Evolutionary conservation across 2,797 vertebrate genomes (phyloP).

Genomic region (Anisognathus igniventris): DNA sequence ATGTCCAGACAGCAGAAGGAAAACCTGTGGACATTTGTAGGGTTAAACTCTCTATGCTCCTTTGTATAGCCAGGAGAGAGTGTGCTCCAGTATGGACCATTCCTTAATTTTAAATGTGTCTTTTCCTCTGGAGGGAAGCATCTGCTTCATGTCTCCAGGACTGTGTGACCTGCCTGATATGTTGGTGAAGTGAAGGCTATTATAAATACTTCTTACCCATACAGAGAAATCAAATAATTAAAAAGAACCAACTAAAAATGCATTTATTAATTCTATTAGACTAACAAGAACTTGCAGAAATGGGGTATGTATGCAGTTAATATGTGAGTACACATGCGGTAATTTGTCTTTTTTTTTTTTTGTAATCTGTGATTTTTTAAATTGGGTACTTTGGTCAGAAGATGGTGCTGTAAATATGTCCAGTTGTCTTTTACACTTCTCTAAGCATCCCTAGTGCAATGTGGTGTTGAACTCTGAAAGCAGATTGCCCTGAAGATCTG

Average conservation of each 20-base stretch:
- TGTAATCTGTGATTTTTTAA: neutral
- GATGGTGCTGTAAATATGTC: conserved; percentile 47
- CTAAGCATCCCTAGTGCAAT: neutral
- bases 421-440: conserved; percentile 1
- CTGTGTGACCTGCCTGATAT: neutral
- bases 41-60: neutral
- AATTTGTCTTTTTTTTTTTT: neutral
- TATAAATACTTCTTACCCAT: neutral
- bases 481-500: neutral
- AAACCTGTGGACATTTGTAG: neutral
- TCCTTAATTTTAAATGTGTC: neutral
- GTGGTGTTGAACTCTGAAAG: neutral
- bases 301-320: neutral
- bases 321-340: neutral
- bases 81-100: neutral
- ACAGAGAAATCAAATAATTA: neutral
- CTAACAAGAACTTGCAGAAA: neutral
- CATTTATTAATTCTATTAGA: neutral
- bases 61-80: neutral
- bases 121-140: neutral
- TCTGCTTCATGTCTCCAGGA: neutral
- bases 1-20: neutral
- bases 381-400: conserved; percentile 21
- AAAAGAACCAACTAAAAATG: neutral
- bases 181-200: neutral